phyloP scores from a whole-genome alignment of 1,140 invertebrate species.

The Drosophila obscura region DNA sequence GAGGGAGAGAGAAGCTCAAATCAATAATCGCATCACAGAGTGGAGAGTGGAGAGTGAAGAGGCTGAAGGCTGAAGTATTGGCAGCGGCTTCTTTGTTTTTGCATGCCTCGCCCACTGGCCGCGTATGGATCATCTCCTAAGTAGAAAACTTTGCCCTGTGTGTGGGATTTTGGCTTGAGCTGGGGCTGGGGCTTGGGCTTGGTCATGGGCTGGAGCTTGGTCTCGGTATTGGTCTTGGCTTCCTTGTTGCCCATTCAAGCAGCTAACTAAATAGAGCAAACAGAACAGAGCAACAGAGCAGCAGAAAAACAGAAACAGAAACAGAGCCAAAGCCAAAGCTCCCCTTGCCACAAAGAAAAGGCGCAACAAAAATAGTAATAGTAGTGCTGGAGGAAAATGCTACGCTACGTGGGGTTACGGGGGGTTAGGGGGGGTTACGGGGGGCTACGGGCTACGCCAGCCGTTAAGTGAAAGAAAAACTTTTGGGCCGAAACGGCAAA shows the following conservation, averaged over 20 bases:
- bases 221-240: neutral
- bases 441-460: too few relatives aligned
- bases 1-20: conserved; percentile 21
- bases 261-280: conserved; percentile 64
- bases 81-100: conserved; percentile 35
- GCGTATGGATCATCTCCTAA: conserved; percentile 53
- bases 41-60: too few relatives aligned
- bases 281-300: conserved; percentile 10
- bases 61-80: neutral
- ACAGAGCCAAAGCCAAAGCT: neutral
- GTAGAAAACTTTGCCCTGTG: conserved; percentile 64
- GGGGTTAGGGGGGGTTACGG: too few relatives aligned
- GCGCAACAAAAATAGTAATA: neutral
- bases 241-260: conserved; percentile 46
- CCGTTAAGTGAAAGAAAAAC: conserved; percentile 63
- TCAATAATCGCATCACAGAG: conserved; percentile 70
- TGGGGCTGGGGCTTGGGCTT: too few relatives aligned
- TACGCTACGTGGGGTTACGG: too few relatives aligned
- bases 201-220: too few relatives aligned
- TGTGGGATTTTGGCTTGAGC: neutral
- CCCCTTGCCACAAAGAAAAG: conserved; percentile 1
- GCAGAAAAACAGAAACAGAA: conserved; percentile 23
- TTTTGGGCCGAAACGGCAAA: conserved; percentile 43
- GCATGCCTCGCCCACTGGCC: conserved; percentile 22
- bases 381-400: too few relatives aligned